phyloP scores from a whole-genome alignment of 2,113 vertebrate genomes.

The Acanthisitta chloris region DNA sequence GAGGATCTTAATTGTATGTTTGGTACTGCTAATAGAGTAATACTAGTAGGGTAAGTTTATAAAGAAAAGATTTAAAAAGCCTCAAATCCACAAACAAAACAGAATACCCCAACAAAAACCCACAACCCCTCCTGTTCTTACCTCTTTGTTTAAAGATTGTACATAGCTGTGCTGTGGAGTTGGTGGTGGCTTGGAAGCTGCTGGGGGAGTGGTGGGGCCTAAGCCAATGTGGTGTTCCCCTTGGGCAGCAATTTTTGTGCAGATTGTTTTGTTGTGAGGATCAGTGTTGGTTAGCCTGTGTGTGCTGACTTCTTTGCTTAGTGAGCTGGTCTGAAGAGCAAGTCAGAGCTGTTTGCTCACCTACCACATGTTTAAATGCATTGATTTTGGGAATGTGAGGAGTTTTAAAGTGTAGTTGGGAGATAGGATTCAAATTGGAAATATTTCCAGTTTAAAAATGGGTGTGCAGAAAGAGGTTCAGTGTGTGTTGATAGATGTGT shows the following conservation, averaged over 20 bases:
- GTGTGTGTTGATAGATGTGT: too few relatives aligned
- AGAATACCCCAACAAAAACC: not conserved
- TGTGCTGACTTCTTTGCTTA: not conserved
- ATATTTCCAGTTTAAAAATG: not conserved
- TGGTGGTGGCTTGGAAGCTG: not conserved
- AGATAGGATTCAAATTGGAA: not conserved
- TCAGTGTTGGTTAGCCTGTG: accelerated
- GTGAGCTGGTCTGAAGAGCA: not conserved
- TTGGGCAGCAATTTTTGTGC: not conserved
- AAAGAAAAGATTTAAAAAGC: not conserved
- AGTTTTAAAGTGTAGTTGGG: not conserved
- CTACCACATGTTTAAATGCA: accelerated
- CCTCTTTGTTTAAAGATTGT: not conserved
- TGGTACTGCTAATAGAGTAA: not conserved
- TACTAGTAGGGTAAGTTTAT: not conserved
- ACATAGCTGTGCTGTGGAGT: not conserved
- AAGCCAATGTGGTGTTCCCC: not conserved
- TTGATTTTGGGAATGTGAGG: not conserved
- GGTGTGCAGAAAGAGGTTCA: not conserved
- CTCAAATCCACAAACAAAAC: not conserved
- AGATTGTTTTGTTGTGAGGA: not conserved
- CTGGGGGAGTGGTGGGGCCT: not conserved
- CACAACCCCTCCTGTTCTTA: accelerated
- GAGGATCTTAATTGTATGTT: not conserved
- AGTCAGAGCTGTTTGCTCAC: not conserved